phyloP scores from a whole-genome alignment of 1,140 invertebrate genomes.

The Drosophila parabipectinata region DNA sequence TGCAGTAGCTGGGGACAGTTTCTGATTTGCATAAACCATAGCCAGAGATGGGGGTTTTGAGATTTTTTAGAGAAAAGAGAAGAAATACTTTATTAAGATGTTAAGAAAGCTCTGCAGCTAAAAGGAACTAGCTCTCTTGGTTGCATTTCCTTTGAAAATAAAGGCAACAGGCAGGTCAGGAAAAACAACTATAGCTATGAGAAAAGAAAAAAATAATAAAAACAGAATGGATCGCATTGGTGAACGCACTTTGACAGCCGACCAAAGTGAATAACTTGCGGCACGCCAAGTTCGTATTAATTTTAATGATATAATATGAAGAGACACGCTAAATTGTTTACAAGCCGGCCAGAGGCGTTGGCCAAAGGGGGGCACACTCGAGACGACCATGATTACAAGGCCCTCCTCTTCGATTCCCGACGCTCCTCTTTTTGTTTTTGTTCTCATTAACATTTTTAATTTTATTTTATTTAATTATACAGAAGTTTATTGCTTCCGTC shows the following conservation, averaged over 20 bases:
- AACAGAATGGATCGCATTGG: conserved; percentile 19
- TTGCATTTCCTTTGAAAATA: not conserved
- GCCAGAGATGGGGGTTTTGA: no score
- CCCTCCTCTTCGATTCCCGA: not conserved
- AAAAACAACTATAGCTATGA: not conserved
- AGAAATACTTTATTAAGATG: no score
- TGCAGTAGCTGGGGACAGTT: conserved; percentile 20
- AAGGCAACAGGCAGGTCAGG: conserved; percentile 39
- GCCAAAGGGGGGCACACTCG: not conserved
- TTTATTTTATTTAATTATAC: conserved; percentile 83
- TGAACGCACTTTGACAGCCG: conserved; percentile 57
- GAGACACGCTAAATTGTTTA: conserved; percentile 81
- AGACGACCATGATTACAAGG: conserved; percentile 29
- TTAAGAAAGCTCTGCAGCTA: not conserved
- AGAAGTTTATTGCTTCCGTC: conserved; percentile 79
- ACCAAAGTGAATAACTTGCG: conserved; percentile 53
- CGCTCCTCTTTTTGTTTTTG: not conserved
- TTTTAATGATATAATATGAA: conserved; percentile 81
- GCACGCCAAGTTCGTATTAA: conserved; percentile 79
- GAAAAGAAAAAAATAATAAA: not conserved
- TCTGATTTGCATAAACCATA: conserved; percentile 34
- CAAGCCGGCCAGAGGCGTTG: conserved; percentile 51
- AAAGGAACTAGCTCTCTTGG: not conserved
- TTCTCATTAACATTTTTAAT: conserved; percentile 79
- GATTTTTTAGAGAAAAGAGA: no score